Evolutionary conservation across 2,888 invertebrate genomes (phyloP), one percentile per base, ranked within the genome.

Genomic region (Leucophenga montana): DNA sequence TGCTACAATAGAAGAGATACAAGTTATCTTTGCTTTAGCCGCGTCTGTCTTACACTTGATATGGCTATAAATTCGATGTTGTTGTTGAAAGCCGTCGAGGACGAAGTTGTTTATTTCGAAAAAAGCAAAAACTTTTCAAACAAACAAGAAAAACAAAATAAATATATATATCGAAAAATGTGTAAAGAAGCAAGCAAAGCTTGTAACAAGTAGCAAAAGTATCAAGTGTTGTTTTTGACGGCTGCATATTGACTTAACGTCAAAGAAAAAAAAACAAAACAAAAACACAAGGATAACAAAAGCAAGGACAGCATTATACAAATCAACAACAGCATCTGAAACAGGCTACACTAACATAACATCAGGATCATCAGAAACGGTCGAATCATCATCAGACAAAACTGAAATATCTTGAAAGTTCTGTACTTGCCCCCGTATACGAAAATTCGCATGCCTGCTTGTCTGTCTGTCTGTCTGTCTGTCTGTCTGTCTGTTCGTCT

Each of bases 181-280:
- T n/a, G n/a, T n/a, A n/a, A n/a, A n/a, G n/a, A n/a, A n/a, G n/a
- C n/a, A 66, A 61, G 71, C 33, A 57, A 65, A 64, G 57, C 73
- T n/a, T 65, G 71, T 66, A 71, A 71, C 76, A 75, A 77, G 80
- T 75, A 77, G 75, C 83, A 82, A 81, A 75, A 83, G 82, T 82
- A 81, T 81, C 81, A 81, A 81, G 81, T 81, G 81, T 83, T 83
- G 81, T 82, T 83, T 83, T 81, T 83, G 81, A 81, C 81, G 82
- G 83, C 81, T 83, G 81, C 82, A 81, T 81, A 83, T 81, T 81
- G 81, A 81, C 81, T 80, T 82, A 81, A 81, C 82, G 83, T 77
- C 78, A 78, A 83, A 75, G 83, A 79, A 76, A 81, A 79, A 73
- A 77, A 68, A 68, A 71, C 70, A 68, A 71, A 71, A 68, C 44